These are phyloP conservation scores for Mamestra brassicae DNA, from an alignment of 2,888 invertebrate genomes.

Conservation along the genomic window DNA sequence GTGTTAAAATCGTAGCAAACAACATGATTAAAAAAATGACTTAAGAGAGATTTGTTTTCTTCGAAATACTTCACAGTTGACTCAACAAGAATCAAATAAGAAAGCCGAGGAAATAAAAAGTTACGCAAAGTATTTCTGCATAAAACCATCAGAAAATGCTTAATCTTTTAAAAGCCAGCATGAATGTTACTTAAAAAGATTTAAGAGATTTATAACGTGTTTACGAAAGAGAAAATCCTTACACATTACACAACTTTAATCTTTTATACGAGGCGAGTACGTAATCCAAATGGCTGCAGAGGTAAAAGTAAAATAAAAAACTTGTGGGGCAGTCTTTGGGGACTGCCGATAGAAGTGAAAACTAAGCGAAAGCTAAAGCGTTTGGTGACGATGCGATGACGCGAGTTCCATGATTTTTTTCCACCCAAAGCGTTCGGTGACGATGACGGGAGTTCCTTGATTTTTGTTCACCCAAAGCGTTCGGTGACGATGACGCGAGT, in stretches of 20 bases:
- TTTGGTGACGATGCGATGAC: too few relatives aligned
- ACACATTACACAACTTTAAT: not conserved
- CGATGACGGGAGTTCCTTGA: too few relatives aligned
- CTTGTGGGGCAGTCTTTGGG: too few relatives aligned
- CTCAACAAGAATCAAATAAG: not conserved
- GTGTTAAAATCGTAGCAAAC: too few relatives aligned
- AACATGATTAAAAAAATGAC: not conserved
- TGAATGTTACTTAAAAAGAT: not conserved
- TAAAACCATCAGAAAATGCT: not conserved
- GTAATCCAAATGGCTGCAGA: not conserved
- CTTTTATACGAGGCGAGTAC: not conserved
- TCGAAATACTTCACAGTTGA: not conserved
- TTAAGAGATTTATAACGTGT: not conserved
- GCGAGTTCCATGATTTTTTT: too few relatives aligned
- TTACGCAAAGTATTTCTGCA: not conserved
- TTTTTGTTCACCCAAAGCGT: too few relatives aligned
- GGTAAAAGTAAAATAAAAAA: not conserved
- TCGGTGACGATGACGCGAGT: too few relatives aligned
- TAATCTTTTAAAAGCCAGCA: constrained; percentile 11
- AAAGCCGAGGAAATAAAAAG: not conserved
- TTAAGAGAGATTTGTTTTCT: too few relatives aligned
- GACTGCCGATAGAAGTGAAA: too few relatives aligned
- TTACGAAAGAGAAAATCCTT: not conserved
- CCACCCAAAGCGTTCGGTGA: too few relatives aligned
- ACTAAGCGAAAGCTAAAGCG: too few relatives aligned